Percentiles rank a stretch among this genome's conserved stretches.
Evolutionary conservation across 53 echinoderm and acorn worm species (phyloP).

Genomic region (Henricia sp.): DNA sequence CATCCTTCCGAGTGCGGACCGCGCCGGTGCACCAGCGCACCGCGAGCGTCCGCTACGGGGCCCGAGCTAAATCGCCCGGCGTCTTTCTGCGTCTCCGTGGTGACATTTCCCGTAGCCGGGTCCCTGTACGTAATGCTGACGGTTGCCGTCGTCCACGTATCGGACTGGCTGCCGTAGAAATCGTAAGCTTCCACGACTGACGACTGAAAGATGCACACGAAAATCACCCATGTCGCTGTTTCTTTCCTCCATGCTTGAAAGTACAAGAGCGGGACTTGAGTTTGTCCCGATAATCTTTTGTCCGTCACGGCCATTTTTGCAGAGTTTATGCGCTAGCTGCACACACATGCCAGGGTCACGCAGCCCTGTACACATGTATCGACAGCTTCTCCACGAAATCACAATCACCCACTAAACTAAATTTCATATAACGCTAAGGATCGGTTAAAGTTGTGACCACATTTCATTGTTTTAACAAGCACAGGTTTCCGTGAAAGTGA

Average conservation of each 20-base stretch:
- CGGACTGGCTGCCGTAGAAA: conserved; percentile 53
- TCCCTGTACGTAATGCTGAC: conserved; percentile 48
- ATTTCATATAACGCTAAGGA: no score
- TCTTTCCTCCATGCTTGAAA: conserved; percentile 11
- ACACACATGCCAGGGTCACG: no score
- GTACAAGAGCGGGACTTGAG: conserved; percentile 20
- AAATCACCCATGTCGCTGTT: not conserved
- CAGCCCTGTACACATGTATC: no score
- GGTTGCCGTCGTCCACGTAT: conserved; percentile 60
- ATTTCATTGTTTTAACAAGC: no score
- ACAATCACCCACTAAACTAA: no score
- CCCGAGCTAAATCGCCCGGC: conserved; percentile 60
- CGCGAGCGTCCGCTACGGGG: conserved; percentile 15
- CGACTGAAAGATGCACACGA: conserved; percentile 2
- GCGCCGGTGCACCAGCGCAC: conserved; percentile 26
- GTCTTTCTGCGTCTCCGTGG: conserved; percentile 54
- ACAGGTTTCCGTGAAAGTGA: no score
- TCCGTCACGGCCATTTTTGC: not conserved
- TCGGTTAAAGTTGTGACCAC: no score
- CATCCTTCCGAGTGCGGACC: conserved; percentile 35
- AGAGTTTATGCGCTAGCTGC: no score
- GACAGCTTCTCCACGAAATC: no score
- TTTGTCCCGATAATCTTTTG: conserved; percentile 15
- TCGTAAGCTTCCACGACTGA: conserved; percentile 23
- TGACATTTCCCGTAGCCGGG: conserved; percentile 48